Evolutionary conservation across 2,888 invertebrate genomes (phyloP).

Genomic region (Rutpela maculata): DNA sequence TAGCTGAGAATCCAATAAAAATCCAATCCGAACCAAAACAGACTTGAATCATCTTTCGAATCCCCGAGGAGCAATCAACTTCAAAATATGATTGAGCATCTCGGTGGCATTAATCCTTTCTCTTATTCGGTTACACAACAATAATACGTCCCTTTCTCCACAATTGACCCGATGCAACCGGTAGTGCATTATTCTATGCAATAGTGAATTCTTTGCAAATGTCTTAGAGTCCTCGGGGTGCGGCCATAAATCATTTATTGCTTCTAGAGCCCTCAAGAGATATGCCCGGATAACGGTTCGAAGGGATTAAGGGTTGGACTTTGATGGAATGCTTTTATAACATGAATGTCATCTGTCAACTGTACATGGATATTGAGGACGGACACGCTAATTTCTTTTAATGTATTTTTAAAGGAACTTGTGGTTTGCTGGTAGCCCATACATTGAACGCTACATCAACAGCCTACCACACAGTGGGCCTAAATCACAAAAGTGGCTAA

Average conservation of each 20-base stretch:
- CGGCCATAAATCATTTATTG: conserved; percentile 36
- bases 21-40: conserved; percentile 7
- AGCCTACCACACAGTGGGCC: too few species aligned
- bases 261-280: conserved; percentile 23
- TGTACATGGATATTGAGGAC: conserved; percentile 21
- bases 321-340: conserved; percentile 38
- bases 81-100: conserved; percentile 22
- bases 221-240: conserved; percentile 14
- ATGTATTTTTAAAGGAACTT: conserved; percentile 1
- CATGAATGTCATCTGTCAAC: conserved; percentile 30
- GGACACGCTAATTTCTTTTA: conserved; percentile 32
- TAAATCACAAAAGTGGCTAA: too few species aligned
- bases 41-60: background rate
- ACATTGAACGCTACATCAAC: too few species aligned
- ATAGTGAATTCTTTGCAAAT: conserved; percentile 35
- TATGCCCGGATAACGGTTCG: conserved; percentile 22
- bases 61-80: conserved; percentile 16
- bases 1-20: background rate
- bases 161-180: conserved; percentile 26
- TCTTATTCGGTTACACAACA: conserved; percentile 16
- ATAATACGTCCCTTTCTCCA: conserved; percentile 1
- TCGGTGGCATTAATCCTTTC: conserved; percentile 31
- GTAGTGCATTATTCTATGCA: conserved; percentile 28
- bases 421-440: background rate
- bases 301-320: conserved; percentile 35